Evolutionary conservation across 1,140 invertebrate genomes (phyloP).

Genomic region (Orchesella cincta): DNA sequence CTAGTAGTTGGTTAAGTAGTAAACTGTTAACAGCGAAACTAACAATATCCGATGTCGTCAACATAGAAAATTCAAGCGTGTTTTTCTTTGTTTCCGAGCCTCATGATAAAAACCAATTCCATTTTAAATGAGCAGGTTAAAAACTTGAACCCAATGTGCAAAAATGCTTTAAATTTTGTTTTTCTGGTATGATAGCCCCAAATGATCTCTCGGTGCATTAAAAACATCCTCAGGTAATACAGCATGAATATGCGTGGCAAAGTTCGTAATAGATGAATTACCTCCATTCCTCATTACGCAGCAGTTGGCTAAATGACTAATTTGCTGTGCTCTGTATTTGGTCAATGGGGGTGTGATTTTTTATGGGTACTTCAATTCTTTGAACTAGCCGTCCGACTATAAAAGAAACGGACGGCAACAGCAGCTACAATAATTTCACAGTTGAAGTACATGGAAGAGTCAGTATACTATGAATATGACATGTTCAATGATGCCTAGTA

Average conservation of each 20-base stretch:
- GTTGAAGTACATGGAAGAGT: background rate
- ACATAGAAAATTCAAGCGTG: no score
- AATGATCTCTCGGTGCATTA: background rate
- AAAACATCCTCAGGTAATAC: background rate
- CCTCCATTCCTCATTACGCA: no score
- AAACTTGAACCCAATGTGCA: background rate
- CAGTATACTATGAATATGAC: background rate
- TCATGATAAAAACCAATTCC: no score
- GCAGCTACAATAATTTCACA: background rate
- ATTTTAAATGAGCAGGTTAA: no score
- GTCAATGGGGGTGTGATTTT: background rate
- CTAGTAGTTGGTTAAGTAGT: no score
- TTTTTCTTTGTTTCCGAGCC: no score
- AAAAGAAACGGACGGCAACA: background rate
- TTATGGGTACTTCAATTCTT: background rate
- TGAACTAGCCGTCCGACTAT: background rate
- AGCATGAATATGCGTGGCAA: background rate
- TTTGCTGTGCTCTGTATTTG: slow-evolving; percentile 5
- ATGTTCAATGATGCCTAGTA: background rate
- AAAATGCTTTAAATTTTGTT: background rate
- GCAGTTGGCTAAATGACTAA: background rate
- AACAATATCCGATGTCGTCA: no score
- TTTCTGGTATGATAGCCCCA: background rate
- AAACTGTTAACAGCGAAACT: no score
- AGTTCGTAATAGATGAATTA: no score